Conservation (phyloP, 2,797 vertebrate genomes). For the Falco novaeseelandiae region DNA sequence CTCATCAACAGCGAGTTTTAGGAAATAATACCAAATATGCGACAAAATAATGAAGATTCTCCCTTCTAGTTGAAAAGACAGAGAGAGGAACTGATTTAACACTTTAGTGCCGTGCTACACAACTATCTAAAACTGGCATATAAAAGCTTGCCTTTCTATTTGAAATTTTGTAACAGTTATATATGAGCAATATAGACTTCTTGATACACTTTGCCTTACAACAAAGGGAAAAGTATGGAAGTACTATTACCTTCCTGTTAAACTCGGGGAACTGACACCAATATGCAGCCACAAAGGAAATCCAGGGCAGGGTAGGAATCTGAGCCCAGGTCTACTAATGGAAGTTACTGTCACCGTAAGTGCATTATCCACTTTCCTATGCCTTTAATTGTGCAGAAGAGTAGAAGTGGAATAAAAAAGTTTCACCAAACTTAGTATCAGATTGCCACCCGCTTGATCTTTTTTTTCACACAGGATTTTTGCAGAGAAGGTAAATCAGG, state of each 20-base stretch:
- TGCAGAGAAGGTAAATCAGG: conserved; percentile 18
- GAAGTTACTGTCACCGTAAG: background rate
- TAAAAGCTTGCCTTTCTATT: background rate
- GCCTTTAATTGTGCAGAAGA: background rate
- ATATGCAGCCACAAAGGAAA: background rate
- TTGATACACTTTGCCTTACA: background rate
- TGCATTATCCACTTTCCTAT: background rate
- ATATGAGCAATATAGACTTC: background rate
- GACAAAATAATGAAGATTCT: background rate
- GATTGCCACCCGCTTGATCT: background rate
- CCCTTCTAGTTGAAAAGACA: background rate
- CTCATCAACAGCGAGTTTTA: background rate
- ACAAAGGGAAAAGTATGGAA: background rate
- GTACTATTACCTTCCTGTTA: background rate
- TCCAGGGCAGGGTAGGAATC: background rate
- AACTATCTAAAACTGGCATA: background rate
- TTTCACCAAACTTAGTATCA: background rate
- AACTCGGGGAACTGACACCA: background rate
- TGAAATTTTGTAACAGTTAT: background rate
- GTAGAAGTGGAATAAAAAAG: background rate
- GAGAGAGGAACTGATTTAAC: background rate
- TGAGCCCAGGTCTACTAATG: background rate
- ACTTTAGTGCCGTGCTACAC: background rate
- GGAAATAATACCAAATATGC: background rate
- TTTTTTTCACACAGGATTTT: background rate